Conservation (phyloP, 2,888 invertebrate genomes). For the Melipona beecheii region DNA sequence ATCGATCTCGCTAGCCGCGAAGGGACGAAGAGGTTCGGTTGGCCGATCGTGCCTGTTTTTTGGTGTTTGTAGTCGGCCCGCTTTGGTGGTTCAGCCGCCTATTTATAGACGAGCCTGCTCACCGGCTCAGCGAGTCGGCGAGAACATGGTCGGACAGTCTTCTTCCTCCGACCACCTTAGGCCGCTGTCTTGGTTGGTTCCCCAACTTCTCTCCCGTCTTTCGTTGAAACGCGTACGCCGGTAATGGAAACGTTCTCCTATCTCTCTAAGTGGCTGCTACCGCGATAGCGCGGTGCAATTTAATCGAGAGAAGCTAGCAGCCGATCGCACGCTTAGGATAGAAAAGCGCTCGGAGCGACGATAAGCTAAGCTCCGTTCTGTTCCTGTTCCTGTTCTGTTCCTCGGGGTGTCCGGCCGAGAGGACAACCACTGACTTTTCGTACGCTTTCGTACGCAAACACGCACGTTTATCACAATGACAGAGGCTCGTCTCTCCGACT, state of each 20-base stretch:
- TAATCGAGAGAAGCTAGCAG: slow-evolving; percentile 19
- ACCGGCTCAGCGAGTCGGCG: slow-evolving; percentile 64
- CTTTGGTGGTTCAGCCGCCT: slow-evolving; percentile 71
- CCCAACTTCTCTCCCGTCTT: slow-evolving; percentile 29
- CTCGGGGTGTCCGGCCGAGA: not conserved
- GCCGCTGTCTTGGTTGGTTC: slow-evolving; percentile 45
- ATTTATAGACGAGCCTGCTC: slow-evolving; percentile 75
- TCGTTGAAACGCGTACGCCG: slow-evolving; percentile 29
- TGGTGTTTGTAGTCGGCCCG: slow-evolving; percentile 70
- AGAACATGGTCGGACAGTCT: slow-evolving; percentile 67
- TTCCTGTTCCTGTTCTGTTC: not conserved
- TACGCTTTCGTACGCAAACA: not conserved
- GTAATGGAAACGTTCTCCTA: slow-evolving; percentile 43
- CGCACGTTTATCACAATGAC: slow-evolving; percentile 15
- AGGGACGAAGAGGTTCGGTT: slow-evolving; percentile 75
- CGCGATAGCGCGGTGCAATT: slow-evolving; percentile 23
- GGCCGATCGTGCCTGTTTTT: slow-evolving; percentile 75
- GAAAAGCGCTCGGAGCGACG: too few species aligned
- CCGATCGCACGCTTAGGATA: not conserved
- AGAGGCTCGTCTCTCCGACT: not conserved
- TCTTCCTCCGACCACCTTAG: slow-evolving; percentile 57
- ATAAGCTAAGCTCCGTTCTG: not conserved
- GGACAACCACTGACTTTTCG: not conserved
- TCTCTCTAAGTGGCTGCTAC: slow-evolving; percentile 25
- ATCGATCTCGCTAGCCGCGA: slow-evolving; percentile 48